These are phyloP conservation scores for Pachypanchax playfairii DNA, from an alignment of 2,113 vertebrate genomes.

Conservation along the genomic window DNA sequence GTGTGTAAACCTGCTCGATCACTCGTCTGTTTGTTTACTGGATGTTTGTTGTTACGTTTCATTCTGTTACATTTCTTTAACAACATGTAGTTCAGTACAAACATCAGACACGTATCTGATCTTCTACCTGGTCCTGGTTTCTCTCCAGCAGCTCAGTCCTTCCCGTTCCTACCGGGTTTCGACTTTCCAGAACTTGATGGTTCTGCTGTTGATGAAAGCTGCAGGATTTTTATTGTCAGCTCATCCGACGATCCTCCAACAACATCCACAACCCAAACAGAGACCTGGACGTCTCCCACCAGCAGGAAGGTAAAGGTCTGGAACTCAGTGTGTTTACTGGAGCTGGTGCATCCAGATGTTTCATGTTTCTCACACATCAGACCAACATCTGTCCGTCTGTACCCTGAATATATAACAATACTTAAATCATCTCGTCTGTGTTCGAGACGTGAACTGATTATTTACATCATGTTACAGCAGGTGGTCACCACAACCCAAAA, in stretches of 20 bases:
- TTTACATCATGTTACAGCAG: not conserved
- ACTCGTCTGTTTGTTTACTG: too few relatives aligned
- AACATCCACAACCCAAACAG: not conserved
- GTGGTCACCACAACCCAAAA: not conserved
- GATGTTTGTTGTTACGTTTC: not conserved
- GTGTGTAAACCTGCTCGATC: too few relatives aligned
- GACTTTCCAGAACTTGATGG: constrained; percentile 54
- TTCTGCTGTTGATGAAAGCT: constrained; percentile 49
- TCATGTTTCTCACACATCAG: too few relatives aligned
- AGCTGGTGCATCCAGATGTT: not conserved
- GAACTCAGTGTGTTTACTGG: too few relatives aligned
- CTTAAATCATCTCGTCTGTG: not conserved
- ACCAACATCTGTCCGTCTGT: too few relatives aligned
- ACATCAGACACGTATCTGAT: too few relatives aligned
- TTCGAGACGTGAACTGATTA: not conserved
- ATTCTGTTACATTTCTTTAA: too few relatives aligned
- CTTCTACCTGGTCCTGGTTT: not conserved
- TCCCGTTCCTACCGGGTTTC: not conserved
- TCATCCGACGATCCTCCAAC: not conserved
- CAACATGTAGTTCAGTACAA: not conserved
- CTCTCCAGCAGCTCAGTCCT: constrained; percentile 5
- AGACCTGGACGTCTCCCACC: not conserved
- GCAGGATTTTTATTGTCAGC: not conserved
- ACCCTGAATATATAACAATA: too few relatives aligned
- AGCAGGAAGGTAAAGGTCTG: constrained; percentile 19